Evolutionary conservation across 92 coral and sea anemone species (phyloP).

Genomic region (Umimayanthus chanpuru): DNA sequence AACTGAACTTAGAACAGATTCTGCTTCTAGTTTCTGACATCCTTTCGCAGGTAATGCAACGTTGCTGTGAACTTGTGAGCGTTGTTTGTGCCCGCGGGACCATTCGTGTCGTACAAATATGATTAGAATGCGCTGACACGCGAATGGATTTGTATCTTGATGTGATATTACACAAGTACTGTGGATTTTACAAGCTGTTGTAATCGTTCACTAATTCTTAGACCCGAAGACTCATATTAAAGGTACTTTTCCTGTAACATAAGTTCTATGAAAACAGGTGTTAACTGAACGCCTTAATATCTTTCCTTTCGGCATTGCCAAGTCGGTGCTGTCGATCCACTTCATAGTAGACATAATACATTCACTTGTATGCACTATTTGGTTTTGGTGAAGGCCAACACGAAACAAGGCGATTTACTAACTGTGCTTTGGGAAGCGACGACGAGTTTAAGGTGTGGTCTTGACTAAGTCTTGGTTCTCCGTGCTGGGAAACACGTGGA

Average conservation of each 20-base stretch:
- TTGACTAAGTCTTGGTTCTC: neutral
- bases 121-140: slow-evolving; percentile 41
- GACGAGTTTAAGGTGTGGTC: neutral
- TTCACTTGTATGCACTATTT: neutral
- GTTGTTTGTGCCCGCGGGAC: slow-evolving; percentile 46
- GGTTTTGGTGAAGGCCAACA: neutral
- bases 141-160: neutral
- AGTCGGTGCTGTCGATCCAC: neutral
- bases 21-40: neutral
- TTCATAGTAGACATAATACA: neutral
- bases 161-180: slow-evolving; percentile 1
- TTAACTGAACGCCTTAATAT: neutral
- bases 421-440: neutral
- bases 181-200: neutral
- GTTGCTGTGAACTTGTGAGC: slow-evolving; percentile 28
- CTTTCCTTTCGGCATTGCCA: neutral
- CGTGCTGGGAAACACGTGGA: slow-evolving; percentile 14
- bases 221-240: neutral
- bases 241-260: neutral
- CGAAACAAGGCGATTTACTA: neutral
- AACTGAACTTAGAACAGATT: neutral
- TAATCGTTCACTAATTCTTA: neutral
- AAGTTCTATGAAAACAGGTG: neutral
- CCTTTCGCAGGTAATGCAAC: slow-evolving; percentile 11
- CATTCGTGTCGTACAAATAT: slow-evolving; percentile 37